phyloP scores from a whole-genome alignment of 2,113 vertebrate genomes.

The Poecile atricapillus region DNA sequence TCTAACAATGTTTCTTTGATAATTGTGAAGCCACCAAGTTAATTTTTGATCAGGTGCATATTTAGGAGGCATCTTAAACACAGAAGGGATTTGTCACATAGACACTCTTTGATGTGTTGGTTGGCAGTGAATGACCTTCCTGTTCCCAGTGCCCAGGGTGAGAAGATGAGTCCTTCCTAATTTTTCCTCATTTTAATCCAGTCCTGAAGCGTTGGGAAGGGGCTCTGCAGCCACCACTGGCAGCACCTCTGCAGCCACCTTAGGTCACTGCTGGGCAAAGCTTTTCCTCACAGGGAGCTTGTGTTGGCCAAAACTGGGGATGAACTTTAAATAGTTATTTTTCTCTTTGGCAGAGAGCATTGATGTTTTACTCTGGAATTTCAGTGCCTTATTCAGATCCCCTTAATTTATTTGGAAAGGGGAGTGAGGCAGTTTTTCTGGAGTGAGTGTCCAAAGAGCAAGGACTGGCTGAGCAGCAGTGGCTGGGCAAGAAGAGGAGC shows the following conservation, averaged over 20 bases:
- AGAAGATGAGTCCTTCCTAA: background rate
- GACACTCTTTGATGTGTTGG: background rate
- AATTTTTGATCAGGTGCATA: background rate
- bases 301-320: background rate
- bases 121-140: background rate
- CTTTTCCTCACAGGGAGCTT: background rate
- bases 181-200: background rate
- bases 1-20: background rate
- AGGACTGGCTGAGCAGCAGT: background rate
- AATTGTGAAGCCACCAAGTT: background rate
- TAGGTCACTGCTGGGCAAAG: background rate
- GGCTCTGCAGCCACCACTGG: fast-evolving
- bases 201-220: background rate
- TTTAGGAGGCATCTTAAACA: background rate
- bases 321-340: background rate
- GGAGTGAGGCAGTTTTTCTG: background rate
- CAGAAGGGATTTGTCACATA: background rate
- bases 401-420: background rate
- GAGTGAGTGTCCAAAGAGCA: background rate
- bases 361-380: background rate
- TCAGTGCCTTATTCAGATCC: background rate
- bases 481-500: background rate
- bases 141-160: background rate
- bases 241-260: background rate
- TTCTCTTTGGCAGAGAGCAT: background rate